Base-by-base conservation (phyloP, 2,888 invertebrate genomes). In the Chrysolina americana region DNA sequence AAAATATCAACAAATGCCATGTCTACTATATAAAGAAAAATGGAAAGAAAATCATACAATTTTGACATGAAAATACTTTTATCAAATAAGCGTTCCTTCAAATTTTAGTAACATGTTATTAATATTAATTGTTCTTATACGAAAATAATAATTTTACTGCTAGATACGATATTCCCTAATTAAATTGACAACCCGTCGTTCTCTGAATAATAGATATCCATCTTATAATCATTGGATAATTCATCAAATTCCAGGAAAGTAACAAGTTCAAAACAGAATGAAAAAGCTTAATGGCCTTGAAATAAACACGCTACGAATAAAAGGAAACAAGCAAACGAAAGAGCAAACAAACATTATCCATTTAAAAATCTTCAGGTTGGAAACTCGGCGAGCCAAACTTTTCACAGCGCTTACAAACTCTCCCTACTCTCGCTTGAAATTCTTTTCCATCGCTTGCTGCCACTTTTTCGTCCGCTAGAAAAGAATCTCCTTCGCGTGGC, bases 381-480 rank as follows among this genome's bases (percentile, higher is more conserved):
- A 73, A 75, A 73, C 75, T 73, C 74, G 41, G 23, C 62, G 36
- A 44, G 15, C 73, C 15, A 70, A 76, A 75, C 75, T 77, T 77
- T 68, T 73, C 66, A 64, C 72, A 47, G 62, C 74, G 69, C 73
- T 56, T 21, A 68, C 74, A 74, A 76, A 71, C 44, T 70, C 71
- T 66, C 79, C 75, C 73, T 70, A 70, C 75, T 48, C 71, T 71
- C 53, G 53, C 50, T 76, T 69, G 59, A 11, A 59, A 28, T 75
- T 79, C 80, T 80, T 80, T 79, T 79, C 76, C 77, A 76, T 75
- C 75, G 74, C 74, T 71, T 63, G 66, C 71, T 64, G 59, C 66
- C 69, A 76, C 69, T 78, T 81, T 80, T 80, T 77, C 80, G 76
- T 66, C 70, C 70, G 71, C 74, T 75, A 73, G 78, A 78, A 82